Evolutionary conservation across 2,888 invertebrate species (phyloP), one percentile per base, ranked within the genome.

Genomic region (Andrena fulva): DNA sequence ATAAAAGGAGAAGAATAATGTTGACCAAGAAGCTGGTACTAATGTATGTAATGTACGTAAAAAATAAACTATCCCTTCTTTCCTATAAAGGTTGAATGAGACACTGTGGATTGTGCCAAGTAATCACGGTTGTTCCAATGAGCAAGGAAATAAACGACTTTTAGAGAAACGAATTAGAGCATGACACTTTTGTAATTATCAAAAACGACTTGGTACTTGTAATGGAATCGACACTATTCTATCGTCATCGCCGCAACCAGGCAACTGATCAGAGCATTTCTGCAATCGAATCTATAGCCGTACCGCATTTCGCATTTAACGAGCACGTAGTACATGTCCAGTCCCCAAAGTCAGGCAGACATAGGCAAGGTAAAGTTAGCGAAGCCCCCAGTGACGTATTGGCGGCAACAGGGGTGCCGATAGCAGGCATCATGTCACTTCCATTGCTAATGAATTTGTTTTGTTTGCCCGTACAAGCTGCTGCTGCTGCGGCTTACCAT

Each of bases 401-500:
- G 89, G 91, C 89, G 90, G 90, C 90, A 91, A 91, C 91, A 91
- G 92, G 93, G 93, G 92, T 92, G 92, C 92, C 89, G 85, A 92
- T 85, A 93, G 93, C 91, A 93, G 93, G 93, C 95, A 95, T 95
- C 95, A 95, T 94, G 95, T 95, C 94, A 95, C 95, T 95, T 95
- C 95, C 95, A 95, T 95, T 88, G 95, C 95, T 85, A 95, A 93
- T 91, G 93, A 93, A 90, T 93, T 93, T 84, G 95, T 95, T 93
- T 94, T 94, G 90, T 95, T 95, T 91, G 95, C 95, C 89, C 94
- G 94, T 87, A 95, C 95, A 88, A 95, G 92, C 81, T 91, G 94
- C 80, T 94, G 93, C 82, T 93, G 91, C 82, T 90, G 92, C 84
- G 91, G 87, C 82, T 92, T 94, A 89, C 93, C 93, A 88, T 94